A percentile compares a stretch with the other conserved stretches of the same genome.
These are phyloP conservation scores for Dermatemys mawii DNA, from an alignment of 2,113 vertebrate genomes.

Conservation along the genomic window DNA sequence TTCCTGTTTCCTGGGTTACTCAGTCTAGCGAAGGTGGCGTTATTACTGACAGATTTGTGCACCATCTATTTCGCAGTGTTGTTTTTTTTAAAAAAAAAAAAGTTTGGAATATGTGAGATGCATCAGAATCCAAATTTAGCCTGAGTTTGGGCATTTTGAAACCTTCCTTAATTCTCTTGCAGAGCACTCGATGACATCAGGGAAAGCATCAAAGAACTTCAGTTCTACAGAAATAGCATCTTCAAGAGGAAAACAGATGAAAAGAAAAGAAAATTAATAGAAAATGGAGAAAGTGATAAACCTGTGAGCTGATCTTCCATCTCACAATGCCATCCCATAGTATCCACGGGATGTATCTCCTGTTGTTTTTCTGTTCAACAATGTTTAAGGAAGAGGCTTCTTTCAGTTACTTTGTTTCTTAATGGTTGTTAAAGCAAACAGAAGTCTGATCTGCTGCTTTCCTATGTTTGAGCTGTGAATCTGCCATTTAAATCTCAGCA, in stretches of 20 bases:
- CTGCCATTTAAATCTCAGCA: background rate
- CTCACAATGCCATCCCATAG: background rate
- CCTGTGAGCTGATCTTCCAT: constrained; percentile 70
- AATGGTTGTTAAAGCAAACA: constrained; percentile 16
- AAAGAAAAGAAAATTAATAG: constrained; percentile 85
- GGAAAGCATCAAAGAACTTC: constrained; percentile 96
- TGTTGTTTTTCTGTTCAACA: constrained; percentile 17
- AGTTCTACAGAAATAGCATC: constrained; percentile 91
- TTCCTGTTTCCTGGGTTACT: background rate
- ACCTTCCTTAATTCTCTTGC: constrained; percentile 50
- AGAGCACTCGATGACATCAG: constrained; percentile 94
- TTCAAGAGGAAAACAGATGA: constrained; percentile 87
- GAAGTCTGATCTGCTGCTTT: constrained; percentile 16
- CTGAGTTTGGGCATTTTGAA: accelerated
- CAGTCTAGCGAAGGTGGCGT: background rate
- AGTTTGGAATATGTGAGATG: accelerated
- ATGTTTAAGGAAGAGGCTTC: constrained; percentile 26
- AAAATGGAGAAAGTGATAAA: constrained; percentile 82
- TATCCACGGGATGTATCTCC: constrained; percentile 2
- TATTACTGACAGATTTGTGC: background rate
- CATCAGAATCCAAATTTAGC: background rate
- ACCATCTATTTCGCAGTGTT: accelerated
- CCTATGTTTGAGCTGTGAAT: background rate
- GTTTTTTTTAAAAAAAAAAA: too few relatives aligned
- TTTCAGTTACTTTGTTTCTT: constrained; percentile 52